Evolutionary conservation across 2,888 invertebrate species (phyloP).

Genomic region (Polymixis flavicincta): DNA sequence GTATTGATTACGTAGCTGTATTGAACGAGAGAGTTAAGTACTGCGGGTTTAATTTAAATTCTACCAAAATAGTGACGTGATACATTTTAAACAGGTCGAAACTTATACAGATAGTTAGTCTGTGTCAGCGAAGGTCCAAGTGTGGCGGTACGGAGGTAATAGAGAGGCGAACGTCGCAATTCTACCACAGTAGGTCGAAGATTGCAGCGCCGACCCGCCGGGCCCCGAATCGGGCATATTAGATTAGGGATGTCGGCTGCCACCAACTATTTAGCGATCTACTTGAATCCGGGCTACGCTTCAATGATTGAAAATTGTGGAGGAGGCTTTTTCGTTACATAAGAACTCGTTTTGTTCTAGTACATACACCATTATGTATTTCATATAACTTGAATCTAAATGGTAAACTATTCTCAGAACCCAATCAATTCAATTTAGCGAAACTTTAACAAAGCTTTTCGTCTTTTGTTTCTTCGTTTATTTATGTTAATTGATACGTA

Average conservation of each 20-base stretch:
- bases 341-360: not conserved
- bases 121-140: slow-evolving; percentile 76
- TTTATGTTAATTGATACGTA: slow-evolving; percentile 63
- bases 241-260: slow-evolving; percentile 83
- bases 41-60: slow-evolving; percentile 70
- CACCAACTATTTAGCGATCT: slow-evolving; percentile 81
- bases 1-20: slow-evolving; percentile 57
- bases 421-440: slow-evolving; percentile 54
- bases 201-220: slow-evolving; percentile 74
- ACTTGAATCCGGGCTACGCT: slow-evolving; percentile 74
- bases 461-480: slow-evolving; percentile 57
- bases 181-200: slow-evolving; percentile 76
- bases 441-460: slow-evolving; percentile 44
- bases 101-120: slow-evolving; percentile 70
- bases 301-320: slow-evolving; percentile 62
- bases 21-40: slow-evolving; percentile 40
- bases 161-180: slow-evolving; percentile 73
- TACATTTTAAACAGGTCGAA: slow-evolving; percentile 70
- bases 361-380: slow-evolving; percentile 4
- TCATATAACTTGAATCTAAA: slow-evolving; percentile 3
- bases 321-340: slow-evolving; percentile 57
- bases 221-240: slow-evolving; percentile 80
- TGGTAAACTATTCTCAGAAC: slow-evolving; percentile 23
- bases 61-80: slow-evolving; percentile 68
- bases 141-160: slow-evolving; percentile 71